Base-by-base conservation (phyloP, 2,888 invertebrate species). In the Plebejus melissa region DNA sequence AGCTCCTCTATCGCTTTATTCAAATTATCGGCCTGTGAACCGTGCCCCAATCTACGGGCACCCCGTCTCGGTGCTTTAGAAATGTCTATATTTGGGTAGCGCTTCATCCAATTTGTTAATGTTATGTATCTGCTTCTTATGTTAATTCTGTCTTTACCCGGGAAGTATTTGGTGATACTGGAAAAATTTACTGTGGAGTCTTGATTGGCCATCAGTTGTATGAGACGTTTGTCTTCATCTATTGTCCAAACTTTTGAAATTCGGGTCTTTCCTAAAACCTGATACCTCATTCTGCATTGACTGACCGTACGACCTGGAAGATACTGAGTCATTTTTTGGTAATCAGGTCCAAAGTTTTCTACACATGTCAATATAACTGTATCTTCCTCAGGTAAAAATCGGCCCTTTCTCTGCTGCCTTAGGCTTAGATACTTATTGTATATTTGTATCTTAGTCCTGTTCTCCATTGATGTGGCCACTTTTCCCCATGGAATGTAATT, bases 401-500 rank as follows among this genome's bases (percentile, higher is more conserved):
- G 88, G 0, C 96, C 95, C 82, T 94, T 95, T 75, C 92, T 94
- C 38, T 92, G 82, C 71, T 93, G 90, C 57, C 82, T 77, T 22
- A 90, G 79, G 76, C 91, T 82, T 54, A 83, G 80, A 81, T 94
- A 95, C 78, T 95, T 94, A 76, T 95, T 94, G 80, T 96, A 96
- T 13, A 96, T 87, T 84, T 97, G 96, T 3, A 93, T 89, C 83
- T 95, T 95, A 0, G 95, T 94, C 79, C 96, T 93, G 77, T 94
- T 94, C 11, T 94, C 94, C 87, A 97, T 95, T 74, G 94, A 94
- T 38, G 93, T 91, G 0, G 94, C 92, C 7, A 97, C 95, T 83
- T 95, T 95, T 3, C 94, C 94, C 97, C 98, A 98, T 0, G 96
- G 96, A 78, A 97, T 96, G 71, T 94, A 94, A 77, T 95, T 90